Evolutionary conservation across 2,113 vertebrate genomes (phyloP).

Genomic region (Antechinus flavipes): DNA sequence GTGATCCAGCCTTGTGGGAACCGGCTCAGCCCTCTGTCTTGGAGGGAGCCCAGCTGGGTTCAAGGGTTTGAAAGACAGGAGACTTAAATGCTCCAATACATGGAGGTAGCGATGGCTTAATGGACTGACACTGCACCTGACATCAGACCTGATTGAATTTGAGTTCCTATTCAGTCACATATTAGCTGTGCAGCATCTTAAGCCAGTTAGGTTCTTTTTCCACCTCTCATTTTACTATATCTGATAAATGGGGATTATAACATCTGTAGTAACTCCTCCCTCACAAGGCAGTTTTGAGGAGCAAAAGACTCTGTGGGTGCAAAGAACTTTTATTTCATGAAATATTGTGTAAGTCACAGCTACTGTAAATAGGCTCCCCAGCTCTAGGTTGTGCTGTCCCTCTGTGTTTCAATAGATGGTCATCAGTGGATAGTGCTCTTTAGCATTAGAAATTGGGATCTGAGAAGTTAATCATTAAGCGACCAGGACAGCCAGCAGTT

Average conservation of each 20-base stretch:
- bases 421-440: background rate
- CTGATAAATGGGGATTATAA: background rate
- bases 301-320: background rate
- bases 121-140: background rate
- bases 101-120: background rate
- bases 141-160: background rate
- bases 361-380: background rate
- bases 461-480: background rate
- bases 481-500: background rate
- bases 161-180: background rate
- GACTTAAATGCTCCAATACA: background rate
- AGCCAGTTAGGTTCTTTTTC: background rate
- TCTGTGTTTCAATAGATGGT: background rate
- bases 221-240: background rate
- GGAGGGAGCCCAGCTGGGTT: background rate
- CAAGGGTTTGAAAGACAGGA: slow-evolving; percentile 9
- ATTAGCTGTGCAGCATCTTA: background rate
- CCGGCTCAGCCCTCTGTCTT: background rate
- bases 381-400: background rate
- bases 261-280: background rate
- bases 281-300: background rate
- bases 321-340: background rate
- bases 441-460: background rate
- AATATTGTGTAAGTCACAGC: background rate
- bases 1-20: background rate